phyloP scores from a whole-genome alignment of 2,113 vertebrate species.

The Mixornis gularis region DNA sequence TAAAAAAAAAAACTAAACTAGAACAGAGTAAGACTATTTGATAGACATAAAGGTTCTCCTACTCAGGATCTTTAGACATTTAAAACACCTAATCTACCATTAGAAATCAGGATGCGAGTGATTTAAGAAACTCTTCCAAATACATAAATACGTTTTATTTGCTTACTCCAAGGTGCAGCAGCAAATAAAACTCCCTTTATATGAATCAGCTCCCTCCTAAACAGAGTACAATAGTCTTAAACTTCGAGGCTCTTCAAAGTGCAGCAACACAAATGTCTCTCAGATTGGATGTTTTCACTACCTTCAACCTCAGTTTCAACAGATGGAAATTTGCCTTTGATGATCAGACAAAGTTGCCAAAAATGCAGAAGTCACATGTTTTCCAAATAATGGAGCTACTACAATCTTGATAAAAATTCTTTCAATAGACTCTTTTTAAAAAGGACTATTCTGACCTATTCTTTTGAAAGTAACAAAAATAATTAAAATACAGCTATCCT shows the following conservation, averaged over 20 bases:
- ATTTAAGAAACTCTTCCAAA: background rate
- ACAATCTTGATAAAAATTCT: background rate
- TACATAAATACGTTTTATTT: background rate
- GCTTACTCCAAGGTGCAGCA: background rate
- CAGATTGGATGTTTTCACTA: background rate
- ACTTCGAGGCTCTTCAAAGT: background rate
- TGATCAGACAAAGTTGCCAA: background rate
- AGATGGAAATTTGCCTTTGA: background rate
- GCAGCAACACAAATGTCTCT: background rate
- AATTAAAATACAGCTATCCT: background rate
- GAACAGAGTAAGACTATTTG: background rate
- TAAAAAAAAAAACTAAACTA: background rate
- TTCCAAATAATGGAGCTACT: background rate
- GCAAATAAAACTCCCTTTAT: background rate
- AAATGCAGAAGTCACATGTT: background rate
- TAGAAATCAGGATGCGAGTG: background rate
- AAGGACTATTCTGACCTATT: background rate
- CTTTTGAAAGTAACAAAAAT: background rate
- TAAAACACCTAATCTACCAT: background rate
- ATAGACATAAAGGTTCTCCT: background rate
- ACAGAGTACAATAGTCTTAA: background rate
- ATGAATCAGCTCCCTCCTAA: background rate
- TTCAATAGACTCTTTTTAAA: background rate
- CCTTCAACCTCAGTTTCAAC: background rate
- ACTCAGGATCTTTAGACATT: background rate